These are phyloP conservation scores for Orthonevra nobilis DNA, from an alignment of 2,888 invertebrate species.

Conservation along the genomic window DNA sequence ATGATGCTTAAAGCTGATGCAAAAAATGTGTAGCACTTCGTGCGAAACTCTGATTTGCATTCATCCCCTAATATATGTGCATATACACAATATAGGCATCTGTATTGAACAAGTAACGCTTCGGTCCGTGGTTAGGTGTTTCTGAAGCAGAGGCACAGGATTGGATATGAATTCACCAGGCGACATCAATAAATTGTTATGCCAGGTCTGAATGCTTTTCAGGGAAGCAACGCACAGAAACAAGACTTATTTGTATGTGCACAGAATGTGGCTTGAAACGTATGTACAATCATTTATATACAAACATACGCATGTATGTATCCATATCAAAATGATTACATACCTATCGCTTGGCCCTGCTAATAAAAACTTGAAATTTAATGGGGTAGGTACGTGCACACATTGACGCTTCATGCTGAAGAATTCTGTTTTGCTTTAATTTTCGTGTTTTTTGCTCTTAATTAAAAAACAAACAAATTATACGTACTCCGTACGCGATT, in stretches of 20 bases:
- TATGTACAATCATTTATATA: slow-evolving; percentile 21
- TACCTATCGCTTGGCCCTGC: slow-evolving; percentile 49
- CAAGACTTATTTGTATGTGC: background rate
- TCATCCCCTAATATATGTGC: background rate
- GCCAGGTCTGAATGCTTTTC: slow-evolving; percentile 15
- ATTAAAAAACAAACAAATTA: too few species aligned
- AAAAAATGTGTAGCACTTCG: background rate
- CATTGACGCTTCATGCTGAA: slow-evolving; percentile 23
- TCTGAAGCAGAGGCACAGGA: background rate
- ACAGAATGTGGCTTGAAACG: slow-evolving; percentile 18
- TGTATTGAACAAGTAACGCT: background rate
- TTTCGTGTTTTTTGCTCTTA: background rate
- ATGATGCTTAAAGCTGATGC: slow-evolving; percentile 11
- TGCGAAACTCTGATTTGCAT: background rate
- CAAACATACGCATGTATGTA: background rate
- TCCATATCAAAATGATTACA: background rate
- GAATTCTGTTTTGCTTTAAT: slow-evolving; percentile 35
- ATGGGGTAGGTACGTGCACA: slow-evolving; percentile 66
- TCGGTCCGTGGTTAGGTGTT: slow-evolving; percentile 17
- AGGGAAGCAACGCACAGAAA: background rate
- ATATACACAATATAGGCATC: background rate
- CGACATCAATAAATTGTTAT: slow-evolving; percentile 38
- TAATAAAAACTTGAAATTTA: slow-evolving; percentile 67
- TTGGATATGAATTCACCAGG: background rate
- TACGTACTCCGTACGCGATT: too few species aligned